Base-by-base conservation (phyloP, 2,797 vertebrate genomes). In the Eutrigla gurnardus region DNA sequence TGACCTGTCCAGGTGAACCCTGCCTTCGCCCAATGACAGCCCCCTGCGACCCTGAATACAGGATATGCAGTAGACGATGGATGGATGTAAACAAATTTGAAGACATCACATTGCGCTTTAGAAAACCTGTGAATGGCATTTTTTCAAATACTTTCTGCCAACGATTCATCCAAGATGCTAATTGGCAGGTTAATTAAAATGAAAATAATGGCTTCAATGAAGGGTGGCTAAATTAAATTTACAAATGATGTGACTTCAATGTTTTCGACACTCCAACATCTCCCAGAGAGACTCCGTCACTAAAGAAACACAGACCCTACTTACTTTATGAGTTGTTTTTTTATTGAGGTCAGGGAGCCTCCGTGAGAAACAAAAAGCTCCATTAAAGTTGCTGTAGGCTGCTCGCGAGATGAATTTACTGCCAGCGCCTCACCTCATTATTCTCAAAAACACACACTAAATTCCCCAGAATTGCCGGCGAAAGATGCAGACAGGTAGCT, bases 341-440 rank as follows among this genome's bases (percentile, higher is more conserved):
- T 70, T 67, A 82, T 80, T 73, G 74, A 85, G 79, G 82, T 83
- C 73, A 74, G 72, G 72, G 50, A 86, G 58, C 45, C 74, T 83
- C 46, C 7, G 50, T 54, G 42, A 85, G 77, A 83, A 85, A 80
- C 61, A 75, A 84, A 85, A 81, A 77, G 45, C 65, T 72, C 70
- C 36, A 64, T 81, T 80, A 75, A 67, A 81, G 72, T 57, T 33
- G 80, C 85, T 77, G 54, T 53, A 50, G 71, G 83, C 83, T 49
- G 67, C 74, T 75, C 18, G 32, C 8, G 12, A 69, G 75, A 86
- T 80, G 70, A 85, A 73, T 87, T 69, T 63, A 49, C 81, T 54
- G 70, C 75, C 62, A 68, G 18, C 6, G 57, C 61, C 45, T 75
- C 78, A 42, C 45, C 83, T 88, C 81, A 84, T 90, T 88, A 88